These are phyloP conservation scores for Drosophila santomea DNA, from an alignment of 1,140 invertebrate species.

Conservation along the genomic window DNA sequence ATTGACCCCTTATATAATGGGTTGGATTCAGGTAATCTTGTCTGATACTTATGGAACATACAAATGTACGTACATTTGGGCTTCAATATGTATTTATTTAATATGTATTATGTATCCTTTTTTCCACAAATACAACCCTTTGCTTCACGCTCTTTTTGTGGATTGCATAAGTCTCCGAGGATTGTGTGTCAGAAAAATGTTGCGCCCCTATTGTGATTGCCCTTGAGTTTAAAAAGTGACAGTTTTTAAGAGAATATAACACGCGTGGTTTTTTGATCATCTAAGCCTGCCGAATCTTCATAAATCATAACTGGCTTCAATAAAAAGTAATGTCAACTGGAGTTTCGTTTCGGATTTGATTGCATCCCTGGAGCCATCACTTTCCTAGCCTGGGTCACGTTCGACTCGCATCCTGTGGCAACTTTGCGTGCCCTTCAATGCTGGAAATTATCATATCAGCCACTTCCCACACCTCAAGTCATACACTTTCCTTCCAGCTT, in stretches of 20 bases:
- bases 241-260: no score
- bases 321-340: background rate
- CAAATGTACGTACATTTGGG: no score
- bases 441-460: conserved; percentile 59
- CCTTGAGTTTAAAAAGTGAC: no score
- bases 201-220: no score
- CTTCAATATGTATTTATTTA: no score
- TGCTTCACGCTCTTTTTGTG: no score
- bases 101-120: no score
- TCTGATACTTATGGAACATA: background rate
- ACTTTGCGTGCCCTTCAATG: conserved; percentile 44
- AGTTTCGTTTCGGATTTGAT: conserved; percentile 5
- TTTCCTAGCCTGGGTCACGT: conserved; percentile 26
- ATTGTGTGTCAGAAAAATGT: no score
- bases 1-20: background rate
- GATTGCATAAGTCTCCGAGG: no score
- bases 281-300: background rate
- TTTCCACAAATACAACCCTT: no score
- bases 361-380: conserved; percentile 8
- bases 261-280: no score
- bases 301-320: background rate
- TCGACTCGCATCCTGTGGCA: conserved; percentile 12
- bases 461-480: conserved; percentile 11
- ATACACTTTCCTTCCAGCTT: conserved; percentile 4
- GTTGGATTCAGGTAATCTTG: background rate